Conservation (phyloP, 2,888 invertebrate species). For the Aromia moschata region DNA sequence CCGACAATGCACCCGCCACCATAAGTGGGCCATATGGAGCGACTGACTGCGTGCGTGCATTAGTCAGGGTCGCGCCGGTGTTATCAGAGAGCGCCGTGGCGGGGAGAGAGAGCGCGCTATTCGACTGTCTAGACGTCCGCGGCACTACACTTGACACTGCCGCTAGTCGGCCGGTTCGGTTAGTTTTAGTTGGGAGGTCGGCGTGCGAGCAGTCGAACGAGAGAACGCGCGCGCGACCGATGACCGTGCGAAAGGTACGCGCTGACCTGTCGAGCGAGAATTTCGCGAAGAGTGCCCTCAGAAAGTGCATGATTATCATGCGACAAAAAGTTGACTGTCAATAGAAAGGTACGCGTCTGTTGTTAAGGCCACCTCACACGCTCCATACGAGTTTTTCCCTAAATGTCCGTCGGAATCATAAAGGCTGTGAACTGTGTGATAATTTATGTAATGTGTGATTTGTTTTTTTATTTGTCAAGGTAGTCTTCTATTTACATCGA, state of each 20-base stretch:
- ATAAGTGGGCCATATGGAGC: slow-evolving; percentile 24
- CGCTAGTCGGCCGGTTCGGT: slow-evolving; percentile 43
- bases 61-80: slow-evolving; percentile 57
- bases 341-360: slow-evolving; percentile 58
- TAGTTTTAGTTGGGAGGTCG: slow-evolving; percentile 40
- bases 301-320: slow-evolving; percentile 61
- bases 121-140: slow-evolving; percentile 57
- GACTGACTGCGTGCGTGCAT: slow-evolving; percentile 48
- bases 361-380: no score
- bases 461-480: slow-evolving; percentile 42
- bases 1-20: slow-evolving; percentile 21
- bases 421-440: slow-evolving; percentile 40
- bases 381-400: neutral
- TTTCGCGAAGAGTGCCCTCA: slow-evolving; percentile 56
- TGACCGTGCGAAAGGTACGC: slow-evolving; percentile 34
- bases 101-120: slow-evolving; percentile 49
- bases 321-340: slow-evolving; percentile 60
- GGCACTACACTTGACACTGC: slow-evolving; percentile 55
- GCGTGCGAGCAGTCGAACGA: no score
- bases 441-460: slow-evolving; percentile 43
- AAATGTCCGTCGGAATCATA: slow-evolving; percentile 5
- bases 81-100: slow-evolving; percentile 54
- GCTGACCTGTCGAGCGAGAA: slow-evolving; percentile 36
- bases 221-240: slow-evolving; percentile 28
- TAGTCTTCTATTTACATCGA: slow-evolving; percentile 42